These are phyloP conservation scores for Desoria tigrina DNA, from an alignment of 2,888 invertebrate genomes.

Conservation along the genomic window DNA sequence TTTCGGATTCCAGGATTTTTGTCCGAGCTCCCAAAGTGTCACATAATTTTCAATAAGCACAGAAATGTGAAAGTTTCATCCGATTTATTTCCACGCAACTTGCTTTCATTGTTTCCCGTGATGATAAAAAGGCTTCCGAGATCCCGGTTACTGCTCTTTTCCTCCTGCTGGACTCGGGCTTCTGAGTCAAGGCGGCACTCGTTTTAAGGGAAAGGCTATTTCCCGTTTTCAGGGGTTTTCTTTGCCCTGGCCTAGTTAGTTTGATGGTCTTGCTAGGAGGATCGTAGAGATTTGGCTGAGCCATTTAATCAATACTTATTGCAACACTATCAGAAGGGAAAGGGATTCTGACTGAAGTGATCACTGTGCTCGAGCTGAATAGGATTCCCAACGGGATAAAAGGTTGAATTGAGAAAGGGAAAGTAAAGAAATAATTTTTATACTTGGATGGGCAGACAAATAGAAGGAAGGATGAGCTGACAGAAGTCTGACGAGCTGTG, in stretches of 20 bases:
- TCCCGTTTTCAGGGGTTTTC: too few relatives aligned
- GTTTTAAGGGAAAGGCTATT: too few relatives aligned
- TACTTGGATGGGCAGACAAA: conserved; percentile 40
- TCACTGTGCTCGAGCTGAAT: conserved; percentile 17
- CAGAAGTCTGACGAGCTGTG: conserved; percentile 39
- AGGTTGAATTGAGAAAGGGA: conserved; percentile 20
- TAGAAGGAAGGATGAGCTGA: conserved; percentile 39
- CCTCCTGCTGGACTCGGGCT: background rate
- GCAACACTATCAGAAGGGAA: conserved; percentile 14
- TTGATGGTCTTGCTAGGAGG: background rate
- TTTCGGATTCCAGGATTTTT: conserved; percentile 2
- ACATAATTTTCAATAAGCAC: conserved; percentile 11
- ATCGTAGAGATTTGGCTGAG: conserved; percentile 21
- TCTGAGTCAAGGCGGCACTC: too few relatives aligned
- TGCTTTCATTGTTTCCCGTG: background rate
- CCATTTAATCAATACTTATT: conserved; percentile 33
- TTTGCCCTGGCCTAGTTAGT: too few relatives aligned
- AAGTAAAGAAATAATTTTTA: conserved; percentile 46
- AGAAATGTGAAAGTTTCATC: background rate
- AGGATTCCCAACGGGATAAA: conserved; percentile 18
- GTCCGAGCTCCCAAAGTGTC: background rate
- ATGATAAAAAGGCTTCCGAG: background rate
- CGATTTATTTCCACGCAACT: conserved; percentile 1
- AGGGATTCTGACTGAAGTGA: conserved; percentile 1
- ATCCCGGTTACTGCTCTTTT: background rate